Evolutionary conservation across 2,113 vertebrate genomes (phyloP), one percentile per base, ranked within the genome.

Genomic region (Rhombomys opimus): DNA sequence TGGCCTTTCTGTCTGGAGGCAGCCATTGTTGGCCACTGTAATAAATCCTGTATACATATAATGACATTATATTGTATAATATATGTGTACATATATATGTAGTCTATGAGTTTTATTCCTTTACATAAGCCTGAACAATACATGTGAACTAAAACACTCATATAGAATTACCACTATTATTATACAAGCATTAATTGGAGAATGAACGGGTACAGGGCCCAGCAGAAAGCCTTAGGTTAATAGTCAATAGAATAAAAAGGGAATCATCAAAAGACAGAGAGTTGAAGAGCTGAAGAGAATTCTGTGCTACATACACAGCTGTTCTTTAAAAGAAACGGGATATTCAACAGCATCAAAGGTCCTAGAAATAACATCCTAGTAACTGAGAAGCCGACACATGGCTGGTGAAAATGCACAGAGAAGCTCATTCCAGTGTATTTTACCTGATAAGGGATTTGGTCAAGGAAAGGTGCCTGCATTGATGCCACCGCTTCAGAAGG

Each of bases 261-360:
- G 38, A 14, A 25, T n/a, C 18, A 72, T 76, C 63, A 61, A 88
- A 70, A 15, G 38, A 87, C 8, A 91, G 25, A 89, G 72, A 32
- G 1, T 32, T 50, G 23, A 85, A 87, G 35, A 89, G 46, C 25
- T 30, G 15, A 92, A 11, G 78, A 77, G 85, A 84, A 90, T 90
- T 59, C 17, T 27, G 10, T 63, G 25, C 68, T 68, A 78, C 10
- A 78, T 38, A 91, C 35, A 82, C 27, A 82, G 7, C 15, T 41
- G 80, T 87, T 20, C 38, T 59, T 95, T 90, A 89, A 92, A n/a
- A n/a, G 59, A 91, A 78, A 92, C 13, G 87, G 68, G 35, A 77
- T 67, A 86, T 72, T 86, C 78, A 75, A 76, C 5, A 75, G 22
- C 76, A 35, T 72, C 2, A 72, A 85, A 41, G 61, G 23, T 7